A percentile compares a stretch with the other conserved stretches of the same genome.
These are phyloP conservation scores for Lepisosteus osseus DNA, from an alignment of 2,113 vertebrate species.

Conservation along the genomic window DNA sequence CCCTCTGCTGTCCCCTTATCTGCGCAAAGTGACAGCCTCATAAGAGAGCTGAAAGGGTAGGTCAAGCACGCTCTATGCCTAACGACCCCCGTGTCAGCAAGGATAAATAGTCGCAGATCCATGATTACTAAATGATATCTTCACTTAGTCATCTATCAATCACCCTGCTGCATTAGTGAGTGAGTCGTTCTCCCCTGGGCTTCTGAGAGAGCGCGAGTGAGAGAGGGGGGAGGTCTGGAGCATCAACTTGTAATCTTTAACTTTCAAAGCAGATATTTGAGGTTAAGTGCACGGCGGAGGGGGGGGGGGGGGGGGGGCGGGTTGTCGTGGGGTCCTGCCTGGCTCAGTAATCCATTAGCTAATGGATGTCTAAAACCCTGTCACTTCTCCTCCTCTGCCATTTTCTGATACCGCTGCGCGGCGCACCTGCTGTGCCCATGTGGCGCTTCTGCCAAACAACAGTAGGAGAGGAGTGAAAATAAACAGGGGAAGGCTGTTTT, in stretches of 20 bases:
- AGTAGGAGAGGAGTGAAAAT: conserved; percentile 69
- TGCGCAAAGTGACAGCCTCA: not conserved
- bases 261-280: conserved; percentile 51
- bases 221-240: conserved; percentile 31
- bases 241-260: conserved; percentile 56
- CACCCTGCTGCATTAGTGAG: conserved; percentile 53
- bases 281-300: conserved; percentile 65
- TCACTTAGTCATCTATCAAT: conserved; percentile 66
- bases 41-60: not conserved
- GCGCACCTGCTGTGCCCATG: conserved; percentile 65
- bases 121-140: conserved; percentile 63
- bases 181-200: conserved; percentile 60
- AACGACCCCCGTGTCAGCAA: conserved; percentile 33
- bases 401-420: conserved; percentile 32
- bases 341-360: conserved; percentile 87
- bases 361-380: conserved; percentile 78
- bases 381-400: conserved; percentile 64
- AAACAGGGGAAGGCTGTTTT: conserved; percentile 45
- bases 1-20: conserved; percentile 14
- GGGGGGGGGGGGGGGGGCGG: conserved; percentile 6
- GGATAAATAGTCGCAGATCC: conserved; percentile 55
- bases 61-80: conserved; percentile 33
- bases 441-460: conserved; percentile 66
- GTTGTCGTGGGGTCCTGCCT: conserved; percentile 61
- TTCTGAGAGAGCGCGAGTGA: not conserved